Percentiles rank a stretch among this genome's conserved stretches.
These are phyloP conservation scores for Stenopsyche tienmushanensis DNA, from an alignment of 1,140 invertebrate genomes.

Conservation along the genomic window DNA sequence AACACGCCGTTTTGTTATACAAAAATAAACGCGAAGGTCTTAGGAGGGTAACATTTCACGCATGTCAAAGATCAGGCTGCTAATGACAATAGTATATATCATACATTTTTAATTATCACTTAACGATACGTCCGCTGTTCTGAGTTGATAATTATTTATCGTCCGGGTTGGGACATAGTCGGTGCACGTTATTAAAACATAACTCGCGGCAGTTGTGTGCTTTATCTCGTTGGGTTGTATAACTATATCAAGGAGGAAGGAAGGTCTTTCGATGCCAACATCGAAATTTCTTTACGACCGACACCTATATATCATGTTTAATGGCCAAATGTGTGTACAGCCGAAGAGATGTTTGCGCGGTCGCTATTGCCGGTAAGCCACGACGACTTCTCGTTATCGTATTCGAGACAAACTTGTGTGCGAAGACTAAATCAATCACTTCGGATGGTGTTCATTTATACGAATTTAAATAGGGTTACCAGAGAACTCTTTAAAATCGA, in stretches of 20 bases:
- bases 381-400: no score
- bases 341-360: no score
- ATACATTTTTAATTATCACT: conserved; percentile 9
- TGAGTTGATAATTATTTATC: background rate
- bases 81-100: conserved; percentile 2
- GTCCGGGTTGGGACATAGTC: conserved; percentile 1
- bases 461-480: no score
- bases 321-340: no score
- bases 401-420: no score
- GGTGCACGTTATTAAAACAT: conserved; percentile 9
- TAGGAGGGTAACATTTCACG: background rate
- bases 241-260: conserved; percentile 1
- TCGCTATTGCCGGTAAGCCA: no score
- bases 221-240: conserved; percentile 4
- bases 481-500: no score
- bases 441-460: no score
- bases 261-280: background rate
- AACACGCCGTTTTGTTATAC: background rate
- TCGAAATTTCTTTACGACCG: conserved; percentile 3
- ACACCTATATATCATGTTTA: background rate
- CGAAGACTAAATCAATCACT: no score
- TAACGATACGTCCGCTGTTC: background rate
- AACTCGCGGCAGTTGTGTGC: background rate
- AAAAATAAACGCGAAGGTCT: background rate
- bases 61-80: no score